phyloP scores from a whole-genome alignment of 2,797 vertebrate genomes.

The Xerus rutilus region DNA sequence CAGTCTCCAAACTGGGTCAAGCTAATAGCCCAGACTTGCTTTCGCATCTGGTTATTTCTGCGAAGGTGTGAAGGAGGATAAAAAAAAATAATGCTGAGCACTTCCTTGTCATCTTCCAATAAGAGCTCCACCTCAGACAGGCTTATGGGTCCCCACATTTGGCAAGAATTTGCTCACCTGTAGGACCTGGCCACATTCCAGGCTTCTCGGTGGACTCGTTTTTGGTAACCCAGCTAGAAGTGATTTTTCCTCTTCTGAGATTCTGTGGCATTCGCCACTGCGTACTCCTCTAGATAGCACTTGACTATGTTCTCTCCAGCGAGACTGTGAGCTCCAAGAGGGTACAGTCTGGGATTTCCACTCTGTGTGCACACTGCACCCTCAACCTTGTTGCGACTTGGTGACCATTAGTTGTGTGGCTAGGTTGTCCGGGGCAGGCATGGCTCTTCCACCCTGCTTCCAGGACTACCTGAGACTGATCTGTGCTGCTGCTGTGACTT shows the following conservation, averaged over 20 bases:
- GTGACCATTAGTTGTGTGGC: background rate
- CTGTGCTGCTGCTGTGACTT: conserved; percentile 10
- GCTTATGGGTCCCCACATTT: background rate
- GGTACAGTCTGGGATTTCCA: background rate
- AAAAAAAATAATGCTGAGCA: background rate
- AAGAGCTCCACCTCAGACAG: background rate
- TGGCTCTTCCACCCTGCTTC: background rate
- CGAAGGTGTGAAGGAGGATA: background rate
- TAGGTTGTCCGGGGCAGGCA: background rate
- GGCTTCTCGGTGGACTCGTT: background rate
- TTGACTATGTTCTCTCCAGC: background rate
- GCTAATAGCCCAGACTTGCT: background rate
- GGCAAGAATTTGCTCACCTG: background rate
- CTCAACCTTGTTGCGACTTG: background rate
- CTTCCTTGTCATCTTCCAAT: background rate
- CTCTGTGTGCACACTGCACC: background rate
- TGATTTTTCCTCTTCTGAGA: background rate
- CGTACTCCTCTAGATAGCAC: background rate
- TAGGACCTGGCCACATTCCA: background rate
- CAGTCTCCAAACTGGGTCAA: background rate
- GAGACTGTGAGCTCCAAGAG: background rate
- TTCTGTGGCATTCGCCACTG: background rate
- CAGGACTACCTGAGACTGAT: background rate
- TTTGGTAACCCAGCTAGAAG: background rate
- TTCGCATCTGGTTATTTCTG: conserved; percentile 36